Evolutionary conservation across 2,113 vertebrate genomes (phyloP).

Genomic region (Sphaerodactylus townsendi): DNA sequence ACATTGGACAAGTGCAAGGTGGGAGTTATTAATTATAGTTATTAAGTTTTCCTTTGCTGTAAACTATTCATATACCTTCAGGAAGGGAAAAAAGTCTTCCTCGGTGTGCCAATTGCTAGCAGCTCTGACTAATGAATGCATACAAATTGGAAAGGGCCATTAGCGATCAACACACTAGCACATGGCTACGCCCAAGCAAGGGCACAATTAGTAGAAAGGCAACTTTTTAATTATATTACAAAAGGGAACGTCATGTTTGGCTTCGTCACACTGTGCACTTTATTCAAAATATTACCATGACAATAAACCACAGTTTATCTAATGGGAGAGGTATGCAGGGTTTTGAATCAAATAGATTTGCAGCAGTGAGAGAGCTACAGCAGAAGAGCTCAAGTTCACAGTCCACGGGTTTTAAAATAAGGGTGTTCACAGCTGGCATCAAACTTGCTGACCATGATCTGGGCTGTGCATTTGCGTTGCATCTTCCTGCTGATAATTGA

Average conservation of each 20-base stretch:
- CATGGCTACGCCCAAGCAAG: neutral
- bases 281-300: neutral
- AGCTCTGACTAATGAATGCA: neutral
- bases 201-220: neutral
- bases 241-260: neutral
- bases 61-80: neutral
- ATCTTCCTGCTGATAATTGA: no score
- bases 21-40: neutral
- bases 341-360: neutral
- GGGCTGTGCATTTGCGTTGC: neutral
- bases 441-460: neutral
- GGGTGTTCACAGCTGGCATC: neutral
- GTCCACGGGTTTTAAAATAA: neutral
- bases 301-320: neutral
- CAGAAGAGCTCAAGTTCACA: neutral
- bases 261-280: neutral
- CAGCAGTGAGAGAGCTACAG: no score
- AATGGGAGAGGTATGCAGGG: neutral
- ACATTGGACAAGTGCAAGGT: neutral
- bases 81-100: neutral
- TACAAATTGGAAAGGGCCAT: neutral
- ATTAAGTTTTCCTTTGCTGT: neutral
- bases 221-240: neutral
- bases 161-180: neutral
- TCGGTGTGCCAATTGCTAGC: neutral